Conservation (phyloP, 2,113 vertebrate genomes). For the Lepus europaeus region DNA sequence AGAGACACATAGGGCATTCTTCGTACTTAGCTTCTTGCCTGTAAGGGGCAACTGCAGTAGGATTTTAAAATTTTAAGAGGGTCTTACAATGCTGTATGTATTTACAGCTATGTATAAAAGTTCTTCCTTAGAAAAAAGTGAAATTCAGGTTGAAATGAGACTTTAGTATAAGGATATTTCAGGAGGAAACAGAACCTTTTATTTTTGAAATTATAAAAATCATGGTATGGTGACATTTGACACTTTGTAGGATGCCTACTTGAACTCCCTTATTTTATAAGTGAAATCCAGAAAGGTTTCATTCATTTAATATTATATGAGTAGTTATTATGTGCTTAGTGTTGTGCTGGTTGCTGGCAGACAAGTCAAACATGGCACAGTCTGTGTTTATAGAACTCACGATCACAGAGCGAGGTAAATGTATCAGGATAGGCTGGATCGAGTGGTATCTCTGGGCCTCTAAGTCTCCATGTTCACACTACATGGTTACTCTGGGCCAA, state of each 20-base stretch:
- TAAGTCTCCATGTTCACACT: background rate
- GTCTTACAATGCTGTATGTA: constrained; percentile 5
- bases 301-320: background rate
- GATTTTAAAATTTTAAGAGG: constrained; percentile 22
- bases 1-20: constrained; percentile 12
- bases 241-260: background rate
- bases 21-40: constrained; percentile 51
- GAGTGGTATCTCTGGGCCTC: background rate
- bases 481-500: background rate
- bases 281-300: background rate
- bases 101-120: constrained; percentile 32
- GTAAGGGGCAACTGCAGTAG: background rate
- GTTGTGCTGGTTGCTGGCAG: background rate
- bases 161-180: constrained; percentile 38
- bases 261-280: background rate
- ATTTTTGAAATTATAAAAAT: constrained; percentile 42
- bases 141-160: constrained; percentile 50
- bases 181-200: constrained; percentile 56
- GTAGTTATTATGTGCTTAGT: background rate
- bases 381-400: background rate
- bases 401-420: background rate
- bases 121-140: constrained; percentile 47
- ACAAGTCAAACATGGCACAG: background rate
- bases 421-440: background rate
- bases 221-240: constrained; percentile 1